Percentiles rank a stretch among this genome's conserved stretches.
Evolutionary conservation across 1,140 invertebrate genomes (phyloP).

Genomic region (Drosophila tristis): DNA sequence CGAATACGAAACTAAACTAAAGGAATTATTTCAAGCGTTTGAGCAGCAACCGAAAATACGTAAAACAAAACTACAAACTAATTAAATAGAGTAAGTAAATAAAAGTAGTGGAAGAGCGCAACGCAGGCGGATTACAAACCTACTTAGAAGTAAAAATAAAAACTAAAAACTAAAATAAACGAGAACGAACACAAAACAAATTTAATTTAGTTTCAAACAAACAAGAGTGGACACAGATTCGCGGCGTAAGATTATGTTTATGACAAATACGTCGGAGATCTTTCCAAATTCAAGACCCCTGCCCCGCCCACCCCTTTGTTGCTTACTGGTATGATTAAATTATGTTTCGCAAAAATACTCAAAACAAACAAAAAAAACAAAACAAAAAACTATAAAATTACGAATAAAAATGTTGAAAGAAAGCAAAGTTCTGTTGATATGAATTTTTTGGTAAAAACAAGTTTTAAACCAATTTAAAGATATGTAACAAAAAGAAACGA

Average conservation of each 20-base stretch:
- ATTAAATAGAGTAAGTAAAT: conserved; percentile 73
- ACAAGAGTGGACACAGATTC: conserved; percentile 53
- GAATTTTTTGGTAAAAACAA: conserved; percentile 69
- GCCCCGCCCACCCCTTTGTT: conserved; percentile 52
- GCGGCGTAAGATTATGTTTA: conserved; percentile 73
- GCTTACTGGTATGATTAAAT: conserved; percentile 79
- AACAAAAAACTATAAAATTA: conserved; percentile 36
- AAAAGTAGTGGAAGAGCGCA: conserved; percentile 53
- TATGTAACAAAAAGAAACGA: conserved; percentile 30
- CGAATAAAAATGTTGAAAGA: conserved; percentile 45
- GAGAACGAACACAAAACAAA: conserved; percentile 30
- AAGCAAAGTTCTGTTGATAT: conserved; percentile 73
- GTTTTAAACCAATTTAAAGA: conserved; percentile 75
- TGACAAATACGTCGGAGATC: conserved; percentile 30
- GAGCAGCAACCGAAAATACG: conserved; percentile 75
- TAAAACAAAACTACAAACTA: conserved; percentile 75
- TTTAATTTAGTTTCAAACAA: conserved; percentile 54
- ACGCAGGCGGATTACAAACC: conserved; percentile 30
- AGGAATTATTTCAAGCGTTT: conserved; percentile 72
- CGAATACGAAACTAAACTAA: conserved; percentile 56
- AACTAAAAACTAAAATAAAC: conserved; percentile 1
- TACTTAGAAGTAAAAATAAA: conserved; percentile 49
- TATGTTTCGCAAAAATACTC: conserved; percentile 66
- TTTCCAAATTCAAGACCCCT: conserved; percentile 23
- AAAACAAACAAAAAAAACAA: conserved; percentile 27